phyloP scores from a whole-genome alignment of 1,140 invertebrate species.

The Zaprionus lachaisei region DNA sequence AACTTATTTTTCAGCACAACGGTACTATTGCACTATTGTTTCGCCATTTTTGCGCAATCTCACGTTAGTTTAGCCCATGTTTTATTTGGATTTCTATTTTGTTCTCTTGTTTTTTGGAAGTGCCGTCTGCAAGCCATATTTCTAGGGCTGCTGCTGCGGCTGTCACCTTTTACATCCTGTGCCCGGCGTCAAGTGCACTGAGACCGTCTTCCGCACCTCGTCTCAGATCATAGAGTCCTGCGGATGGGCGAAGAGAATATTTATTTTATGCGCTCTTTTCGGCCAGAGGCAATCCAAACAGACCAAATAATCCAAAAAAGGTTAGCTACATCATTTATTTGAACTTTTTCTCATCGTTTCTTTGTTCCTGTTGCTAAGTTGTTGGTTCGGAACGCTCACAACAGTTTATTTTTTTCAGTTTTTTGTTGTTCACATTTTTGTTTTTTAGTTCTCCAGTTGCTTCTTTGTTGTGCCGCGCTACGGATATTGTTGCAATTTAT shows the following conservation, averaged over 20 bases:
- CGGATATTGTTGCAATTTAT: conserved; percentile 81
- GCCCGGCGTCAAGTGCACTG: conserved; percentile 41
- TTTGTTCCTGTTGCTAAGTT: conserved; percentile 41
- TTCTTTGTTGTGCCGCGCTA: conserved; percentile 42
- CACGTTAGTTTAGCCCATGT: conserved; percentile 29
- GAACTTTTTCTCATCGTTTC: conserved; percentile 49
- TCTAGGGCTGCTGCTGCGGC: conserved; percentile 38
- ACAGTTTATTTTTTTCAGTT: conserved; percentile 41
- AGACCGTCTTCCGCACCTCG: conserved; percentile 30
- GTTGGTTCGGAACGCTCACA: conserved; percentile 18
- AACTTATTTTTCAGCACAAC: conserved; percentile 65
- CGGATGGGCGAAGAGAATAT: conserved; percentile 49
- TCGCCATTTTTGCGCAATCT: conserved; percentile 60
- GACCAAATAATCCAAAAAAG: conserved; percentile 52
- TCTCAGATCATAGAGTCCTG: conserved; percentile 18
- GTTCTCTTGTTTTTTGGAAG: neutral
- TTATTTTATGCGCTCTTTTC: conserved; percentile 76
- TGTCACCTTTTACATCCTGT: conserved; percentile 73
- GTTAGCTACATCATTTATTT: conserved; percentile 73
- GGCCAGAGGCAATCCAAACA: conserved; percentile 33
- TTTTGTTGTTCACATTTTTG: conserved; percentile 39
- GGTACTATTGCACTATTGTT: conserved; percentile 60
- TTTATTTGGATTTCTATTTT: conserved; percentile 7
- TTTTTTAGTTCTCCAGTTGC: conserved; percentile 22
- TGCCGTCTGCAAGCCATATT: conserved; percentile 26